Percentiles rank a stretch among this genome's conserved stretches.
These are phyloP conservation scores for Drosophila melanogaster DNA, from an alignment of 1,140 invertebrate genomes.

Conservation along the genomic window Release_6_plus_ISO1_MT NT_037436.4:5656501-5657000, in stretches of 20 bases:
- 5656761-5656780: background rate
- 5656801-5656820: conserved; percentile 84
- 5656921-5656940: conserved; percentile 93
- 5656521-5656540: too few species aligned
- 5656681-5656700: conserved; percentile 93
- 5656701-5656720: conserved; percentile 90
- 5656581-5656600: too few species aligned
- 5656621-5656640: conserved; percentile 93
- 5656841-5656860: conserved; percentile 96
- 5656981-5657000: too few species aligned
- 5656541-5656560: too few species aligned
- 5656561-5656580: too few species aligned
- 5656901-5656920: conserved; percentile 94
- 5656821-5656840: conserved; percentile 90
- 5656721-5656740: conserved; percentile 92
- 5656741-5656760: conserved; percentile 86
- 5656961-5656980: conserved; percentile 64
- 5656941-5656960: conserved; percentile 95
- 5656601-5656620: conserved; percentile 95
- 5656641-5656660: conserved; percentile 95
- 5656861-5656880: conserved; percentile 95
- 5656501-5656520: too few species aligned
- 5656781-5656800: background rate
- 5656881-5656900: conserved; percentile 94
- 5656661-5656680: conserved; percentile 92